These are phyloP conservation scores for Pomatostomus ruficeps DNA, from an alignment of 2,113 vertebrate species.

Conservation along the genomic window DNA sequence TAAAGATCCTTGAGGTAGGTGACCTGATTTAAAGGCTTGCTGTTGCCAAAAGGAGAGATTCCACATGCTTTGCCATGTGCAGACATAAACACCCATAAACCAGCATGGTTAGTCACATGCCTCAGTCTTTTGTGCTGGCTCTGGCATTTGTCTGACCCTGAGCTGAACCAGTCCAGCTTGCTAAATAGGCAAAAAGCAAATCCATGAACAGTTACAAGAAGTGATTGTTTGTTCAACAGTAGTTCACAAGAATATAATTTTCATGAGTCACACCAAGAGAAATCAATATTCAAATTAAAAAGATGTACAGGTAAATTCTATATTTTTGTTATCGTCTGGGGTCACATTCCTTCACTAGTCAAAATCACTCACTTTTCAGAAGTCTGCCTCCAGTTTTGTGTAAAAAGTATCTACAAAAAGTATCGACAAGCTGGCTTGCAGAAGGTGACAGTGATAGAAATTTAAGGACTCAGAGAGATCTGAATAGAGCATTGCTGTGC, in stretches of 20 bases:
- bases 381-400: not conserved
- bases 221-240: not conserved
- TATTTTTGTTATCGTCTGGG: not conserved
- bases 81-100: not conserved
- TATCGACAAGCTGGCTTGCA: not conserved
- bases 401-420: not conserved
- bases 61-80: not conserved
- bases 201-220: not conserved
- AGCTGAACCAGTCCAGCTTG: not conserved
- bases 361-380: not conserved
- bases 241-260: not conserved
- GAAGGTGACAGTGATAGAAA: not conserved
- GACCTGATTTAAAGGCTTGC: not conserved
- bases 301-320: not conserved
- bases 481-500: too few species aligned
- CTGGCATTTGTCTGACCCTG: not conserved
- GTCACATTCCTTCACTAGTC: accelerated
- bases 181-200: not conserved
- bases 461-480: not conserved
- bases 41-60: not conserved
- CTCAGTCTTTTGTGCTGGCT: not conserved
- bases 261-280: not conserved
- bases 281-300: not conserved
- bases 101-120: accelerated
- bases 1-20: not conserved